A percentile compares a stretch with the other conserved stretches of the same genome.
These are phyloP conservation scores for Pararge aegeria DNA, from an alignment of 1,140 invertebrate genomes.

Conservation along the genomic window DNA sequence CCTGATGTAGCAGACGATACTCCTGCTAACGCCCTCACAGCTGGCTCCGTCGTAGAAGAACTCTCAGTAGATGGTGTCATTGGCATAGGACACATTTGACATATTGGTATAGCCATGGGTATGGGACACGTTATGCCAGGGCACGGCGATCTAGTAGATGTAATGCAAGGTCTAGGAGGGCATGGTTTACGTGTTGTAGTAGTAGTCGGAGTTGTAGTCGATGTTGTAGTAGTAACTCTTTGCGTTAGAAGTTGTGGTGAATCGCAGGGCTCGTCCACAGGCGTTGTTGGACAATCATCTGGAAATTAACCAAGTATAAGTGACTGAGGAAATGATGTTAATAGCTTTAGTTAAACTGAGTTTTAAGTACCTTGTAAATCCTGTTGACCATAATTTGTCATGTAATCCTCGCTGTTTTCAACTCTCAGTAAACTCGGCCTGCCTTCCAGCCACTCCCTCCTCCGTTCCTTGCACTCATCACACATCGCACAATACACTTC, in stretches of 20 bases:
- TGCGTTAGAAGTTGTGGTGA: constrained; percentile 18
- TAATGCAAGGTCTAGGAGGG: constrained; percentile 29
- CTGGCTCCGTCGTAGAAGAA: not conserved
- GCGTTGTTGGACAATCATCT: constrained; percentile 38
- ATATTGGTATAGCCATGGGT: constrained; percentile 13
- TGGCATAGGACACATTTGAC: constrained; percentile 28
- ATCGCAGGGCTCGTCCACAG: constrained; percentile 27
- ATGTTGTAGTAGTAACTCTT: constrained; percentile 24
- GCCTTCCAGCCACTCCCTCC: constrained; percentile 33
- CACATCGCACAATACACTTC: constrained; percentile 66
- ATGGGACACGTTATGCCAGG: constrained; percentile 15
- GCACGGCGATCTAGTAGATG: constrained; percentile 5
- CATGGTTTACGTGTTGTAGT: constrained; percentile 32
- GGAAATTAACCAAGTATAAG: not conserved
- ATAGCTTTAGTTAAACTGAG: not conserved
- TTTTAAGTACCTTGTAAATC: constrained; percentile 10
- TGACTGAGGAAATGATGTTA: too few species aligned
- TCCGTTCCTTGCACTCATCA: constrained; percentile 49
- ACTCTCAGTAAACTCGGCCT: not conserved
- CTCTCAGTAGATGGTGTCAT: not conserved
- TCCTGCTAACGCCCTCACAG: not conserved
- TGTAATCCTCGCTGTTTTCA: constrained; percentile 1
- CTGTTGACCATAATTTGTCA: constrained; percentile 9
- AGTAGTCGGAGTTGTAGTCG: constrained; percentile 27
- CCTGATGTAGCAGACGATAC: constrained; percentile 14